Evolutionary conservation across 2,797 vertebrate species (phyloP), one percentile per base, ranked within the genome.

Genomic region (Siniperca obscura): DNA sequence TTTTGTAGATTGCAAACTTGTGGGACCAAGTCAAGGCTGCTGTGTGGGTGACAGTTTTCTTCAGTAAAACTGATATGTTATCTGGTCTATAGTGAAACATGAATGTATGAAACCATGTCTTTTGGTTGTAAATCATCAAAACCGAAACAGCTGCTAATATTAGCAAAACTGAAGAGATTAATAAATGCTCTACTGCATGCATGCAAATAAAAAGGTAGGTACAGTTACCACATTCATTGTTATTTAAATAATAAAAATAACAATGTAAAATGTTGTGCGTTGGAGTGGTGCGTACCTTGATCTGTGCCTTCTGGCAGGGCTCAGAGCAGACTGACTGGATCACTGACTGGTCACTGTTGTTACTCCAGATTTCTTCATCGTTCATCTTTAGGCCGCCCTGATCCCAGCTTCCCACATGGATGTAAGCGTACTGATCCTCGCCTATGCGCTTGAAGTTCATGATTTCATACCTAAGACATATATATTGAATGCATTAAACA

Each of bases 341-440:
- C 81, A 98, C 92, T 8, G 53, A 25, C 53, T 27, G n/a, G 12
- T 91, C 92, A 82, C 93, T 98, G 91, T 95, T 96, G 93, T 97
- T 98, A 80, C 96, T 94, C 98, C 98, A 99, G 79, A 99, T 97
- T 94, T 99, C 98, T 72, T 97, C 96, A 68, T 99, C 98, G 0
- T 98, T 97, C 98, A 99, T 99, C 92, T 96, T 97, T 46, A 99
- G 93, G 83, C 99, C 98, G 17, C 97, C 97, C 40, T 97, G 98
- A 92, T 99, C 98, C 98, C 98, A 99, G 91, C 98, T 99, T 77
- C 98, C 98, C 91, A 99, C 97, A 11, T 98, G 98, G 89, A 99
- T 97, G 82, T 99, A 99, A 87, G 98, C 96, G 68, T 97, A 99
- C 86, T 97, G 96, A 50, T 98, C 97, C 84, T 97, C 96, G 11